phyloP scores from a whole-genome alignment of 2,888 invertebrate genomes.

The Himalopsyche japonica region DNA sequence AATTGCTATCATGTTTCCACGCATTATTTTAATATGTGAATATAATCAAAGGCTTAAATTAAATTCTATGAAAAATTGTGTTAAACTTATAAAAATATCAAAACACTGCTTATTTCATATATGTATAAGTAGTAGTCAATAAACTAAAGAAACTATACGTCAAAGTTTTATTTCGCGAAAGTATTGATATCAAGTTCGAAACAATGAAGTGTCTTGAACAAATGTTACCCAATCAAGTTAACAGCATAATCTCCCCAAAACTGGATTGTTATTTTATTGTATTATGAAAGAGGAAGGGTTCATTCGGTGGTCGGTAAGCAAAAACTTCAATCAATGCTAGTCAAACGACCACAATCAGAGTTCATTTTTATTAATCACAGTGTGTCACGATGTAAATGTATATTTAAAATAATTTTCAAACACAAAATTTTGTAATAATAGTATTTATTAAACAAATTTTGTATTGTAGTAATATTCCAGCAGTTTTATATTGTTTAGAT shows the following conservation, averaged over 20 bases:
- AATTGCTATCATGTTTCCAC: too few species aligned
- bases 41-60: too few species aligned
- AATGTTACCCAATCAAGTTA: constrained; percentile 40
- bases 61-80: too few species aligned
- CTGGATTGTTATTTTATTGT: constrained; percentile 29
- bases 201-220: constrained; percentile 32
- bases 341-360: constrained; percentile 3
- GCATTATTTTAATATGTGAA: too few species aligned
- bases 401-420: not conserved
- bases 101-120: too few species aligned
- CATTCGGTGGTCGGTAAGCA: constrained; percentile 3
- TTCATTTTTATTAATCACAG: not conserved
- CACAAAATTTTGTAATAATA: too few species aligned
- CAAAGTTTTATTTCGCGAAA: not conserved
- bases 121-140: too few species aligned
- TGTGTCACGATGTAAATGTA: not conserved
- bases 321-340: constrained; percentile 24
- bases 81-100: too few species aligned
- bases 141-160: not conserved
- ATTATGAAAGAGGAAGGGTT: constrained; percentile 31
- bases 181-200: not conserved
- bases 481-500: too few species aligned
- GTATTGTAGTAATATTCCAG: too few species aligned
- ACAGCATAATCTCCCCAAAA: constrained; percentile 32
- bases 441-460: too few species aligned